Percentiles rank a stretch among this genome's conserved stretches.
phyloP scores from a whole-genome alignment of 2,113 vertebrate species.

The Cyanistes caeruleus region DNA sequence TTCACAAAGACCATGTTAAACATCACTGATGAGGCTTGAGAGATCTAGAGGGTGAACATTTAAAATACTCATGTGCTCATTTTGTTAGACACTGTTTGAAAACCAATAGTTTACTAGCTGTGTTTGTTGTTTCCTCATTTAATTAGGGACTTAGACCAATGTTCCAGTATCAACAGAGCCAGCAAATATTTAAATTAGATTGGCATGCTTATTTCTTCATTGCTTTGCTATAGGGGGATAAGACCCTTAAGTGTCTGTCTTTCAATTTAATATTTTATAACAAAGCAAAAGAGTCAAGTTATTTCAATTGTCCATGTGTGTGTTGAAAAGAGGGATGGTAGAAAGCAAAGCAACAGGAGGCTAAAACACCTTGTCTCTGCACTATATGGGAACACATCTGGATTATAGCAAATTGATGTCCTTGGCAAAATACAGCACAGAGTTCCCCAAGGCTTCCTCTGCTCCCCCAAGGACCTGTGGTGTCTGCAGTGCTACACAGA shows the following conservation, averaged over 20 bases:
- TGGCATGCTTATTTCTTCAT: conserved; percentile 1
- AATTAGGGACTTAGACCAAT: background rate
- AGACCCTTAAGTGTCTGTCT: background rate
- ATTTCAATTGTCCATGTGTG: background rate
- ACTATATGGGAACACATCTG: background rate
- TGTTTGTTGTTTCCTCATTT: conserved; percentile 35
- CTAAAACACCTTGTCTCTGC: background rate
- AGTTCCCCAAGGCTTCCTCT: background rate
- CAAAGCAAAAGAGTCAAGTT: background rate
- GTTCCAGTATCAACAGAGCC: background rate
- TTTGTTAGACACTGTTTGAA: conserved; percentile 13
- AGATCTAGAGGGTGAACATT: background rate
- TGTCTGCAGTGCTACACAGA: background rate
- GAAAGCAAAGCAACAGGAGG: background rate
- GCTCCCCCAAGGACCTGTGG: background rate
- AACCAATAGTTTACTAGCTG: background rate
- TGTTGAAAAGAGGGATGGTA: background rate
- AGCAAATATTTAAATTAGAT: conserved; percentile 4
- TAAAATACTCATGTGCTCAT: background rate
- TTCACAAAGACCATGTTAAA: background rate
- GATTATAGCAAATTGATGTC: background rate
- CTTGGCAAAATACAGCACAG: background rate
- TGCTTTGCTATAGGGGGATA: background rate
- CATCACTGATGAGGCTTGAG: background rate
- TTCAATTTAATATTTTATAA: background rate